Conservation (phyloP, 2,888 invertebrate species). For the Cephalotes varians region DNA sequence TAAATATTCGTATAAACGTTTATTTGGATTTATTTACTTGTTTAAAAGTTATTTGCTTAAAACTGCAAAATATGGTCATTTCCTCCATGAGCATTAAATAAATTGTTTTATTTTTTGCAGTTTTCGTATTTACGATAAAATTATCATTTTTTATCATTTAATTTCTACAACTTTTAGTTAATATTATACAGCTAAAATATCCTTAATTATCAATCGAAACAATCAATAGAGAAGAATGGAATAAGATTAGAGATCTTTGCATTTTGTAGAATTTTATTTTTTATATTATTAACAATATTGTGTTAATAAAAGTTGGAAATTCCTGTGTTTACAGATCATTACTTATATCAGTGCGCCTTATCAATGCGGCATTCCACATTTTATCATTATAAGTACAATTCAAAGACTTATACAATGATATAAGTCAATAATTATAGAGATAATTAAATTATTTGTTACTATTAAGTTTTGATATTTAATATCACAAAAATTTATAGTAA, state of each 20-base stretch:
- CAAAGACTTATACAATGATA: background rate
- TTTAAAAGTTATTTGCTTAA: too few species aligned
- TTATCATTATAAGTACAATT: conserved; percentile 22
- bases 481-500: background rate
- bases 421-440: background rate
- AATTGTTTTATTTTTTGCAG: too few species aligned
- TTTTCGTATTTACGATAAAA: too few species aligned
- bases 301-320: background rate
- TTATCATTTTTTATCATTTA: too few species aligned
- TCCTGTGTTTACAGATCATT: background rate
- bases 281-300: background rate
- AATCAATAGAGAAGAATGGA: background rate
- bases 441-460: background rate
- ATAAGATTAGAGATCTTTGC: background rate
- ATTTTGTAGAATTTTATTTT: conserved; percentile 6
- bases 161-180: too few species aligned
- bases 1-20: too few species aligned
- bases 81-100: too few species aligned
- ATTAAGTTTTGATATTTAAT: background rate
- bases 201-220: background rate
- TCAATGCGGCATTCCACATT: background rate
- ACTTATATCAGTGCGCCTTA: background rate
- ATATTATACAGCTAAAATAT: too few species aligned
- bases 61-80: too few species aligned
- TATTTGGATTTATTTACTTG: too few species aligned